Conservation (phyloP, 30 jellyfish, hydroid and myxozoan species). For the Aurelia sp. region DNA sequence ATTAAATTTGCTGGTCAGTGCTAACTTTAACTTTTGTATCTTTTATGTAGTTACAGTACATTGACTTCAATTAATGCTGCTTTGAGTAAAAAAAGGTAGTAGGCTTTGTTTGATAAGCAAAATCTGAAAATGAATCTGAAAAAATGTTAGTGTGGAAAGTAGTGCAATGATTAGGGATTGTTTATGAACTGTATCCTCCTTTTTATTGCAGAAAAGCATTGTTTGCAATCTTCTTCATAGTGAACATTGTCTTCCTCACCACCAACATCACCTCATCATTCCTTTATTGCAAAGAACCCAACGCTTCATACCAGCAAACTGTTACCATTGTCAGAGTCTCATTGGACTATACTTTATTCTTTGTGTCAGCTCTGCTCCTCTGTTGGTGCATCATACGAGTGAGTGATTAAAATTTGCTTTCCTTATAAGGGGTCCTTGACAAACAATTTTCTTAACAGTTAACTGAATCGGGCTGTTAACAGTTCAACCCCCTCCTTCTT, state of each 20-base stretch:
- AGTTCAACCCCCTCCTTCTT: not conserved
- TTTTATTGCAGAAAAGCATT: conserved; percentile 60
- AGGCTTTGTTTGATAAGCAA: no score
- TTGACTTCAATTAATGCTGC: no score
- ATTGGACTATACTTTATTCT: conserved; percentile 85
- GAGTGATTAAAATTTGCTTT: not conserved
- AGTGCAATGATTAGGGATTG: no score
- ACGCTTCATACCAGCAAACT: conserved; percentile 82
- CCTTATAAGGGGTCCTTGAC: not conserved
- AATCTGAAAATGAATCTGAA: no score
- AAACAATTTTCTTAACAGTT: not conserved
- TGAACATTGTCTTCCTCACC: conserved; percentile 69
- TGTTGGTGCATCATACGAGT: conserved; percentile 98
- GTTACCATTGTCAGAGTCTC: conserved; percentile 85
- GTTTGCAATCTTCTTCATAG: conserved; percentile 48
- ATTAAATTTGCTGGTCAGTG: no score
- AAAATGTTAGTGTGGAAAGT: no score
- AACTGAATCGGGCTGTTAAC: no score
- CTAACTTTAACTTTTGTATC: no score
- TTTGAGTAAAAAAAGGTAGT: no score
- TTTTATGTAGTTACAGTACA: no score
- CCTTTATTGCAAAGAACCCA: conserved; percentile 72
- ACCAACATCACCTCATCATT: conserved; percentile 87
- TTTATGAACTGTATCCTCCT: not conserved
- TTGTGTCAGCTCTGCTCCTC: conserved; percentile 83